phyloP scores from a whole-genome alignment of 2,888 invertebrate species.

The Ganaspis brasiliensis region DNA sequence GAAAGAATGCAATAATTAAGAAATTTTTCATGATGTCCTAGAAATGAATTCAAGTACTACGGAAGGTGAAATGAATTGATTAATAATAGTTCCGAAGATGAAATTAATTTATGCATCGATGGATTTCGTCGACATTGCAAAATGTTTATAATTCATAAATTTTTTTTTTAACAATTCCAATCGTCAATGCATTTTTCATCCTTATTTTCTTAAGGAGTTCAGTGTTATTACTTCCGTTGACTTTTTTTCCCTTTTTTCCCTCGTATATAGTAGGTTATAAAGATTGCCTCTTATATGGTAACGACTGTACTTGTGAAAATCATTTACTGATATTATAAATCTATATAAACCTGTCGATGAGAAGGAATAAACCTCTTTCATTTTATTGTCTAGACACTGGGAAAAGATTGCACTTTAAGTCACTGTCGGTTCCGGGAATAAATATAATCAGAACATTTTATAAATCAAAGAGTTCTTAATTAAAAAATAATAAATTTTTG shows the following conservation, averaged over 20 bases:
- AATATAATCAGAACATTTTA: too few relatives aligned
- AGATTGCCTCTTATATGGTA: background rate
- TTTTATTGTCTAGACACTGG: background rate
- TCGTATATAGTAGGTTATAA: background rate
- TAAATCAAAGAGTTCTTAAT: too few relatives aligned
- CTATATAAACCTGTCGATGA: background rate
- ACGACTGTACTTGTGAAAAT: background rate
- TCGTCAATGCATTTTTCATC: background rate
- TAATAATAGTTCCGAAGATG: background rate
- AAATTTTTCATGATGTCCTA: too few relatives aligned
- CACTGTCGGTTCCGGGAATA: too few relatives aligned
- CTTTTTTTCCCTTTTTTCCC: background rate
- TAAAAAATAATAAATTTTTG: background rate
- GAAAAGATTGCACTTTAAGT: too few relatives aligned
- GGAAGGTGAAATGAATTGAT: background rate
- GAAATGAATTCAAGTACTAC: background rate
- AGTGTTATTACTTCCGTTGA: slow-evolving; percentile 7
- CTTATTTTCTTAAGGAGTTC: background rate
- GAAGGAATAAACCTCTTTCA: background rate
- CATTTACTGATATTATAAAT: background rate
- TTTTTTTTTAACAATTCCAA: background rate
- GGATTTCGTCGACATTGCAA: background rate
- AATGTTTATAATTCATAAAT: background rate
- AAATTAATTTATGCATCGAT: background rate
- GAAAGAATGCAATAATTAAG: too few relatives aligned